Evolutionary conservation across 2,888 invertebrate species (phyloP).

Genomic region (Campoplex capitator): DNA sequence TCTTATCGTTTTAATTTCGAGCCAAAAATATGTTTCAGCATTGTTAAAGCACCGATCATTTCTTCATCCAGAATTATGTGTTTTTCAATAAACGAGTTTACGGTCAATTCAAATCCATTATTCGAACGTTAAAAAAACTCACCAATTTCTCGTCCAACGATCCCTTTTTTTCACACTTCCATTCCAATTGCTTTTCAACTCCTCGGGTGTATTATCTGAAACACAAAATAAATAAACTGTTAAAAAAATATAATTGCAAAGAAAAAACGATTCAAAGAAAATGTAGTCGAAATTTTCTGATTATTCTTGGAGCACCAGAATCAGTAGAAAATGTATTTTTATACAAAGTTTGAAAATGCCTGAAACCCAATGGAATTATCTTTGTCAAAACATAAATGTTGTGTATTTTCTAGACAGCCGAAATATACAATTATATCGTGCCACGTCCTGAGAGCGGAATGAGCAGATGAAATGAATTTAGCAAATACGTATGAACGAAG

Average conservation of each 20-base stretch:
- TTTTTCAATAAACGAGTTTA: background rate
- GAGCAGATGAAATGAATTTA: constrained; percentile 54
- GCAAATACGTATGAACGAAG: constrained; percentile 40
- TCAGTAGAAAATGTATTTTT: background rate
- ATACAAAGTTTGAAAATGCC: background rate
- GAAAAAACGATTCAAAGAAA: background rate
- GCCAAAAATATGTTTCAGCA: no score
- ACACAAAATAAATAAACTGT: background rate
- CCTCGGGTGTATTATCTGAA: constrained; percentile 24
- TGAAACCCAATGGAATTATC: constrained; percentile 3
- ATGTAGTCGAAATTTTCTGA: background rate
- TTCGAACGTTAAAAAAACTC: background rate
- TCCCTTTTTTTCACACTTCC: constrained; percentile 1
- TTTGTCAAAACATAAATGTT: constrained; percentile 20
- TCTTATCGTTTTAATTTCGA: no score
- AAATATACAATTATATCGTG: constrained; percentile 47
- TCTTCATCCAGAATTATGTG: background rate
- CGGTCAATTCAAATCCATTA: background rate
- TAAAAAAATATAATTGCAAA: background rate
- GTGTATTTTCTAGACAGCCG: constrained; percentile 30
- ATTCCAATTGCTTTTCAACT: background rate
- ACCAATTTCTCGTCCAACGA: background rate
- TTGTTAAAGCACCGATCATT: no score
- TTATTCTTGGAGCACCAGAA: background rate
- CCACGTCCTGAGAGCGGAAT: constrained; percentile 32